Conservation (phyloP, 2,113 vertebrate species). For the Phoenicopterus ruber region DNA sequence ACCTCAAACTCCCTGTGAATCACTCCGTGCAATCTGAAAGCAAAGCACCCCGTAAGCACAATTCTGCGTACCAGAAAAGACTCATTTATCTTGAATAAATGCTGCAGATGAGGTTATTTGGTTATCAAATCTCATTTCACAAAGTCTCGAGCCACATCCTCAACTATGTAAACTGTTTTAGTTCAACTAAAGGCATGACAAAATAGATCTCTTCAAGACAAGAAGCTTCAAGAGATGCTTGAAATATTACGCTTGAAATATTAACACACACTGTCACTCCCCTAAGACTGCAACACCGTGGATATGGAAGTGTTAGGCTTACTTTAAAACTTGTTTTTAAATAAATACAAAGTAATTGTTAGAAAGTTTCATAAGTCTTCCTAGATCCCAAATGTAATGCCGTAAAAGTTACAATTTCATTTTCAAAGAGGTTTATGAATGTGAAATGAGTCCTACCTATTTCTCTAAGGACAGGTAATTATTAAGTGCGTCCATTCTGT, state of each 20-base stretch:
- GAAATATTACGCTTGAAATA: not conserved
- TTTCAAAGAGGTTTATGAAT: not conserved
- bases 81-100: not conserved
- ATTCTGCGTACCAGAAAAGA: not conserved
- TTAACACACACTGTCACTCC: not conserved
- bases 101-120: not conserved
- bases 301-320: not conserved
- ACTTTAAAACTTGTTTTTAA: not conserved
- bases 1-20: not conserved
- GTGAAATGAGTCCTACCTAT: not conserved
- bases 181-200: not conserved
- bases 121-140: conserved; percentile 13
- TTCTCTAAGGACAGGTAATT: not conserved
- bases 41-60: not conserved
- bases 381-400: not conserved
- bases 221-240: not conserved
- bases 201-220: not conserved
- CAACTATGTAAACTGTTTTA: not conserved
- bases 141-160: not conserved
- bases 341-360: not conserved
- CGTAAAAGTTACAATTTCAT: not conserved
- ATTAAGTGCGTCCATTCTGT: not conserved
- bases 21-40: not conserved
- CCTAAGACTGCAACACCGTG: rapidly evolving
- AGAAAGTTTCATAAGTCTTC: not conserved